Conservation (phyloP, 2,888 invertebrate species). For the Hypomecis atomaria region DNA sequence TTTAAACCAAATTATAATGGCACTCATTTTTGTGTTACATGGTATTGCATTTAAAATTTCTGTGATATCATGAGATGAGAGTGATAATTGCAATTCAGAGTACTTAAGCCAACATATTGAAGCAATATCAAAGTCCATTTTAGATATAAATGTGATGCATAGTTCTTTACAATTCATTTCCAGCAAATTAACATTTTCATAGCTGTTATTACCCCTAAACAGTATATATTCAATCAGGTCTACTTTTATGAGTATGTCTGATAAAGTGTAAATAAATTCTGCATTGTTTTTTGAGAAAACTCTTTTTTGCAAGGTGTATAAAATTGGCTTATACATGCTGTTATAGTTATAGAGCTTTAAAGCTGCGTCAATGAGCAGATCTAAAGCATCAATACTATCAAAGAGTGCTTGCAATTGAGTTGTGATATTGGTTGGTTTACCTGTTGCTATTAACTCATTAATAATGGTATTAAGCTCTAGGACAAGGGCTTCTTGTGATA, state of each 20-base stretch:
- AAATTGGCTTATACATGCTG: conserved; percentile 62
- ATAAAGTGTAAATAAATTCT: conserved; percentile 47
- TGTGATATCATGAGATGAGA: conserved; percentile 61
- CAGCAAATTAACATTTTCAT: conserved; percentile 65
- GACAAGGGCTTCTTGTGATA: conserved; percentile 67
- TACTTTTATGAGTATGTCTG: conserved; percentile 69
- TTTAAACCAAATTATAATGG: conserved; percentile 76
- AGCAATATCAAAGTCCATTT: conserved; percentile 76
- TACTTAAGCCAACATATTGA: conserved; percentile 79
- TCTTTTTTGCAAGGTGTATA: conserved; percentile 69
- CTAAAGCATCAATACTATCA: conserved; percentile 65
- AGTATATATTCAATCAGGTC: conserved; percentile 75
- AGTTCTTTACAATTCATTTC: conserved; percentile 64
- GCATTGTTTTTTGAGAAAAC: conserved; percentile 54
- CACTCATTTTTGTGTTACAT: conserved; percentile 72
- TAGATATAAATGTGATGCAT: conserved; percentile 68
- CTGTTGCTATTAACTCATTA: conserved; percentile 47
- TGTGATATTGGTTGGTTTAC: conserved; percentile 54
- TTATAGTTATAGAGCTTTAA: conserved; percentile 56
- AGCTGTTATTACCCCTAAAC: conserved; percentile 67
- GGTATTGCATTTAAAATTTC: conserved; percentile 72
- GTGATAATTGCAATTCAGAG: conserved; percentile 60
- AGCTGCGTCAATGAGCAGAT: conserved; percentile 58
- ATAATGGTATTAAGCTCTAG: conserved; percentile 57
- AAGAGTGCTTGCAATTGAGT: conserved; percentile 60